These are phyloP conservation scores for Papilio polyxenes DNA, from an alignment of 1,140 invertebrate genomes.

Conservation along the genomic window DNA sequence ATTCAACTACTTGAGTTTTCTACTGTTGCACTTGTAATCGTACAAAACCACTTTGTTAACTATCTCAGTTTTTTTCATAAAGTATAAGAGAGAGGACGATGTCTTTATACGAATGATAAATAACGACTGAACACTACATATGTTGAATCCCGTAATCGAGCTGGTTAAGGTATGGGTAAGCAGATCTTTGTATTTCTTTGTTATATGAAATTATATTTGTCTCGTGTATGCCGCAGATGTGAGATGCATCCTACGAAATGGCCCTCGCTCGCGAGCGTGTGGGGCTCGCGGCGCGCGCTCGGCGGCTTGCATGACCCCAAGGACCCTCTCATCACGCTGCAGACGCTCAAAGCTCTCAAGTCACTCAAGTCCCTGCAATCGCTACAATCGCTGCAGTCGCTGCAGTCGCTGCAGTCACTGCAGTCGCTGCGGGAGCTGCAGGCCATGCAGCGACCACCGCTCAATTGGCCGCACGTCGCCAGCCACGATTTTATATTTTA, in stretches of 20 bases:
- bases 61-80: background rate
- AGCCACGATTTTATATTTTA: constrained; percentile 48
- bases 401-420: constrained; percentile 40
- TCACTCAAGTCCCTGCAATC: background rate
- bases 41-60: background rate
- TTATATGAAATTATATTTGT: background rate
- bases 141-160: no score
- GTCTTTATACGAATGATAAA: background rate
- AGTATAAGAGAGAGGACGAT: background rate
- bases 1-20: background rate
- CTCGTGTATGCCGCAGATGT: background rate
- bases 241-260: constrained; percentile 18
- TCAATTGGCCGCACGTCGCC: constrained; percentile 42
- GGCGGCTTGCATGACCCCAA: constrained; percentile 8
- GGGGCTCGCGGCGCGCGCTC: constrained; percentile 6
- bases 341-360: background rate
- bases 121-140: no score
- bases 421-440: constrained; percentile 46
- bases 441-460: constrained; percentile 28
- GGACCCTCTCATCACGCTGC: background rate
- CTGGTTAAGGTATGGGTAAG: no score
- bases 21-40: background rate
- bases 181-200: no score
- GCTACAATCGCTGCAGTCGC: constrained; percentile 17
- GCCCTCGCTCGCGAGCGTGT: background rate